Percentiles rank a stretch among this genome's conserved stretches.
phyloP scores from a whole-genome alignment of 2,888 invertebrate species.

The Glyphotaelius pellucidus region DNA sequence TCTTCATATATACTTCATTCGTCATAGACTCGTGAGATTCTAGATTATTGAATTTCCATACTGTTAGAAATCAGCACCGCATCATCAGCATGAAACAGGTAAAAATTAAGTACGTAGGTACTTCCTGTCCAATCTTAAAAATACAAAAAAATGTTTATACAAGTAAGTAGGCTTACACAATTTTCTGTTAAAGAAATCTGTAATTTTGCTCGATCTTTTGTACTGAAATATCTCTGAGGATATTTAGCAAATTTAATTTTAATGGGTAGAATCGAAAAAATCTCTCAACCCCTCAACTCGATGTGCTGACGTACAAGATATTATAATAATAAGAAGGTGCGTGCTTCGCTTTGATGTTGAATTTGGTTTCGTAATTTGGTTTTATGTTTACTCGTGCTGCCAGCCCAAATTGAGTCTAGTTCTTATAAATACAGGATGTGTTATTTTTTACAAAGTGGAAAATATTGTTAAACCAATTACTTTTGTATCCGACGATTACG shows the following conservation, averaged over 20 bases:
- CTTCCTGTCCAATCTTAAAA: too few species aligned
- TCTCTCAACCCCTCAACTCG: not conserved
- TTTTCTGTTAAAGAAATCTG: too few species aligned
- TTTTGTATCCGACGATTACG: not conserved
- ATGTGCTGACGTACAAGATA: not conserved
- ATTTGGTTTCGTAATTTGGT: not conserved
- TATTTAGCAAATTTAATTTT: not conserved
- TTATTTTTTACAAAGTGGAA: not conserved
- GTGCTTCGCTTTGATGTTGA: not conserved
- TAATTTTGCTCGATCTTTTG: not conserved
- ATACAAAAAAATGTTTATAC: too few species aligned
- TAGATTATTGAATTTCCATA: too few species aligned
- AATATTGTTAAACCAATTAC: not conserved
- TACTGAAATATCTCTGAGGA: not conserved
- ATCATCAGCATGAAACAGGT: too few species aligned
- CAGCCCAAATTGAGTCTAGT: not conserved
- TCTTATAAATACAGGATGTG: not conserved
- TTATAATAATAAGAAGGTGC: not conserved
- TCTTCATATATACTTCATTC: too few species aligned
- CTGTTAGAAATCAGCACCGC: too few species aligned
- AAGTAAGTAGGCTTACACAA: too few species aligned
- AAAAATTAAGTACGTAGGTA: too few species aligned
- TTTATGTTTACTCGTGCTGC: not conserved
- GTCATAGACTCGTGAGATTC: too few species aligned
- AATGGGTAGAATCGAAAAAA: not conserved